Base-by-base conservation (phyloP, 1,140 invertebrate species). In the Lanistes nyassanus region DNA sequence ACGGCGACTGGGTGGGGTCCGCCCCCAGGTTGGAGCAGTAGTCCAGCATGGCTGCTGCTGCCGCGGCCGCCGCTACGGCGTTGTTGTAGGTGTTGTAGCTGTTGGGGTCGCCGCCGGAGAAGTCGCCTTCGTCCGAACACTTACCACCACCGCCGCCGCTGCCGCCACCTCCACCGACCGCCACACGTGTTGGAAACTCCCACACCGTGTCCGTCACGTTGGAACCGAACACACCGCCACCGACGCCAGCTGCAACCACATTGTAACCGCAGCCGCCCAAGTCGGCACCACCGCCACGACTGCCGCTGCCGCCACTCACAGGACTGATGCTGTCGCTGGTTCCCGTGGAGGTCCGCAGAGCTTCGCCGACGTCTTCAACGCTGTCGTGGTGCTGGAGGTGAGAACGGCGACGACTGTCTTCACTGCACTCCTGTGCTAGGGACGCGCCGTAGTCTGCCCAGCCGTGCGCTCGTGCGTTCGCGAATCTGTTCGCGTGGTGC, bases 11-110 rank as follows among this genome's bases (percentile, higher is more conserved):
- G 4, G 56, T 56, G 4, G 70, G 34, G 37, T 73, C 73, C 39
- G 39, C 74, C 31, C 74, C 67, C 47, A 73, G 42, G 71, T 74
- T 76, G 60, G 53, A 76, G 47, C 74, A 78, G 71, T 76, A 77
- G 56, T 75, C 73, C 68, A 80, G 31, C 76, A 75, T 80, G 21
- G 70, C 72, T 39, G 71, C 67, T 19, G 64, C 60, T 26, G 62
- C 64, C 53, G 67, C 72, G 21, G 67, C 47, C 65, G 70, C 70
- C 34, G 60, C 70, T 36, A 55, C 70, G 53, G 9, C 36, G 70
- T 58, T 37, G 70, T 72, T 55, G 53, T 55, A 16, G 53, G 13
- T 55, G 70, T 72, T 60, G 70, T 60, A 72, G 36, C 29, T 16
- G 68, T 36, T 34, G 68, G 23, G 26, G 56, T 68, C 67, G 51